Evolutionary conservation across 2,113 vertebrate species (phyloP).

Genomic region (Megatriorchis doriae): DNA sequence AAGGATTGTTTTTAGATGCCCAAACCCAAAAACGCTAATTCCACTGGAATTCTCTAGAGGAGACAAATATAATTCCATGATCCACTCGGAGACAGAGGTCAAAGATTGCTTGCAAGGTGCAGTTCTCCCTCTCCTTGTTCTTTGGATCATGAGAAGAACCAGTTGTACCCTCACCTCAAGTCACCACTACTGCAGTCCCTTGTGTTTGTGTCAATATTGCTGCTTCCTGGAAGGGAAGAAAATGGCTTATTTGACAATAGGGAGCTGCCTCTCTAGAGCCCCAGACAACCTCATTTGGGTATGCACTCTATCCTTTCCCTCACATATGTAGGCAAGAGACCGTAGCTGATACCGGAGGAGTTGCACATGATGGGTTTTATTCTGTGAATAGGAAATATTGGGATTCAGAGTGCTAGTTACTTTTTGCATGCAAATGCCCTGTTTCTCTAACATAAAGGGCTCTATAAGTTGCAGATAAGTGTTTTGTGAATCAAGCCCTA

Average conservation of each 20-base stretch:
- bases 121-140: not conserved
- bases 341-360: not conserved
- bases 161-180: not conserved
- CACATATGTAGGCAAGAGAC: not conserved
- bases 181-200: not conserved
- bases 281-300: not conserved
- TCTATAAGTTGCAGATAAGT: constrained; percentile 23
- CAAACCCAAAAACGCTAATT: not conserved
- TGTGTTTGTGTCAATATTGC: not conserved
- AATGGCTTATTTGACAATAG: not conserved
- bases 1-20: not conserved
- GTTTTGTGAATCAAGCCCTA: not conserved
- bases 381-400: constrained; percentile 26
- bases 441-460: constrained; percentile 29
- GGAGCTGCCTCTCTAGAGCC: not conserved
- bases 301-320: not conserved
- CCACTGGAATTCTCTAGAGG: not conserved
- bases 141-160: not conserved
- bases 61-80: not conserved
- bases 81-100: not conserved
- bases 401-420: constrained; percentile 20
- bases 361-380: constrained; percentile 42
- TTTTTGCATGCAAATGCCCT: constrained; percentile 54
- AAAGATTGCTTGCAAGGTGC: not conserved
- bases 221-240: not conserved